These are phyloP conservation scores for Agrotis ipsilon DNA, from an alignment of 2,888 invertebrate species.

Conservation along the genomic window DNA sequence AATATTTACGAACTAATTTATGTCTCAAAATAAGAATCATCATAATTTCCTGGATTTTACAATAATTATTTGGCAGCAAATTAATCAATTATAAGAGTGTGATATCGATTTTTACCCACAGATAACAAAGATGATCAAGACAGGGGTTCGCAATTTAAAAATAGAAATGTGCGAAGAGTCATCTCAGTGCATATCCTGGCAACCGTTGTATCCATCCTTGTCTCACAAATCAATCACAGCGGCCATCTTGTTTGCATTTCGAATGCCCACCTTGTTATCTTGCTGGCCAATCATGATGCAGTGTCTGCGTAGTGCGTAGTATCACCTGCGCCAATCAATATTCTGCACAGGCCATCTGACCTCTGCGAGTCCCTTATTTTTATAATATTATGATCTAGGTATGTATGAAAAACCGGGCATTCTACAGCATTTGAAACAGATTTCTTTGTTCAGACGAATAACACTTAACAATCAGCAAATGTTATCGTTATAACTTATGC, in stretches of 20 bases:
- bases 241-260: conserved; percentile 7
- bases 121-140: too few relatives aligned
- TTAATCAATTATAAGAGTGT: too few relatives aligned
- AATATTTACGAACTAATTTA: too few relatives aligned
- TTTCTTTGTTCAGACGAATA: neutral
- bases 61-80: too few relatives aligned
- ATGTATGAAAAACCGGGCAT: neutral
- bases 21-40: too few relatives aligned
- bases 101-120: too few relatives aligned
- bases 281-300: neutral
- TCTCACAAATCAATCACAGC: conserved; percentile 5
- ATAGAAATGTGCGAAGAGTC: too few relatives aligned
- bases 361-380: neutral
- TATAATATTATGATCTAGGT: neutral
- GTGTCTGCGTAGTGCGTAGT: too few relatives aligned
- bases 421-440: neutral
- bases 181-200: neutral
- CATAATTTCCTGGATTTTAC: too few relatives aligned
- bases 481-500: too few relatives aligned
- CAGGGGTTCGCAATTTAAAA: too few relatives aligned
- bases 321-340: conserved; percentile 6
- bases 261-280: conserved; percentile 1
- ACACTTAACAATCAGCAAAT: neutral
- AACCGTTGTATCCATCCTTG: neutral
- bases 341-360: neutral